phyloP scores from a whole-genome alignment of 2,113 vertebrate species.

The Burhinus oedicnemus region DNA sequence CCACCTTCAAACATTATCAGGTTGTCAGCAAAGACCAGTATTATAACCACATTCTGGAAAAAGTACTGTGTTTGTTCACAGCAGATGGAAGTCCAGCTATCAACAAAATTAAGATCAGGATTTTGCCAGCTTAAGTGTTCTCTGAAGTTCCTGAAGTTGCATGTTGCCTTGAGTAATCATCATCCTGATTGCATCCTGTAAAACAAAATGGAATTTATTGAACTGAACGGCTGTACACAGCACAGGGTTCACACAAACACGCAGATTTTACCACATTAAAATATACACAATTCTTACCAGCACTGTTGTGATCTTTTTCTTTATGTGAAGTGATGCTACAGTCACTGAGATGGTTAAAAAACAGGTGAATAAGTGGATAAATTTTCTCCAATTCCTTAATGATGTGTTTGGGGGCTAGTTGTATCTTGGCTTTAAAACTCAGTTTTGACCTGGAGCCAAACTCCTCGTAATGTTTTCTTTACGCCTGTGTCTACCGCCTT shows the following conservation, averaged over 20 bases:
- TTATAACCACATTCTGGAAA: background rate
- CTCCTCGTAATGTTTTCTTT: background rate
- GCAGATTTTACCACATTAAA: background rate
- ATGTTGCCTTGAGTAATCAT: conserved; percentile 92
- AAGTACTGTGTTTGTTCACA: background rate
- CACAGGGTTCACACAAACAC: background rate
- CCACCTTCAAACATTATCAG: background rate
- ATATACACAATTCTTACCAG: background rate
- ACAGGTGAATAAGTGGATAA: accelerated
- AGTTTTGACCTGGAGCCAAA: background rate
- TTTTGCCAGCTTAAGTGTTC: conserved; percentile 82
- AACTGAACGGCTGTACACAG: accelerated
- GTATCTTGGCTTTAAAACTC: background rate
- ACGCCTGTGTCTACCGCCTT: background rate
- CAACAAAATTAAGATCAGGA: conserved; percentile 54
- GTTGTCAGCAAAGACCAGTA: background rate
- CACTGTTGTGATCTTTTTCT: background rate
- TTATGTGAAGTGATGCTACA: background rate
- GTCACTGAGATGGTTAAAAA: background rate
- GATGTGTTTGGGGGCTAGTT: background rate
- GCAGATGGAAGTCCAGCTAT: background rate
- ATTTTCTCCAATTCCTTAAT: background rate
- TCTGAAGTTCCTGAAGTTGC: conserved; percentile 88
- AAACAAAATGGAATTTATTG: background rate
- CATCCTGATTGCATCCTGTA: conserved; percentile 91